Evolutionary conservation across 2,113 vertebrate species (phyloP).

Genomic region (Entomyzon cyanotis): DNA sequence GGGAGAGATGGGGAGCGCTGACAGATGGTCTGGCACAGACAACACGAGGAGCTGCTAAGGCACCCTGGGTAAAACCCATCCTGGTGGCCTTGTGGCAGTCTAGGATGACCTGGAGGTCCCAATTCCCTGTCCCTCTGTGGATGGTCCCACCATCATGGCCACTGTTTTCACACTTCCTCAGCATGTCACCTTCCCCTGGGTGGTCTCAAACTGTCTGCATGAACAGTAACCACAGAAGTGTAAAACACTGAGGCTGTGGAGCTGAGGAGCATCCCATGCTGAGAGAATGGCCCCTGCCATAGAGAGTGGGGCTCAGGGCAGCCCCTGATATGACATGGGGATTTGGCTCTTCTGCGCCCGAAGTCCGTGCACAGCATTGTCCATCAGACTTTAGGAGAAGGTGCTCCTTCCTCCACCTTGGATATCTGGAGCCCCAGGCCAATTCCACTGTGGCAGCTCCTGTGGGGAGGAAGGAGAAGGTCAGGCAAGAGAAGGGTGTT

Average conservation of each 20-base stretch:
- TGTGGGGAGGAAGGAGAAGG: neutral
- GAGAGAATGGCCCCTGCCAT: neutral
- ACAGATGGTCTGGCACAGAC: conserved; percentile 42
- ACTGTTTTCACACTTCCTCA: neutral
- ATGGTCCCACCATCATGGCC: neutral
- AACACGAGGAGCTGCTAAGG: neutral
- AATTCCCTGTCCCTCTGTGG: fast-evolving
- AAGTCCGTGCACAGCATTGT: fast-evolving
- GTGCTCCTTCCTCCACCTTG: fast-evolving
- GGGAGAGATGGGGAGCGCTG: conserved; percentile 9
- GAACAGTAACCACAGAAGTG: neutral
- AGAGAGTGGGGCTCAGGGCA: neutral
- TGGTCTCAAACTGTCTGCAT: neutral
- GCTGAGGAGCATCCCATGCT: neutral
- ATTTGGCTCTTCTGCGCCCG: fast-evolving
- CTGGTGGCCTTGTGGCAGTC: neutral
- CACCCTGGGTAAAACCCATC: neutral
- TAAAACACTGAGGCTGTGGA: fast-evolving
- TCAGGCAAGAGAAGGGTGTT: neutral
- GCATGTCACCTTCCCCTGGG: fast-evolving
- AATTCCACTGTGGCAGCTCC: fast-evolving
- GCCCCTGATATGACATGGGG: fast-evolving
- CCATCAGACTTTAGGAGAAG: fast-evolving
- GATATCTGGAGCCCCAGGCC: neutral
- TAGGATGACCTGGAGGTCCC: neutral